phyloP scores from a whole-genome alignment of 2,888 invertebrate species.

The Drosophila multiciliata region DNA sequence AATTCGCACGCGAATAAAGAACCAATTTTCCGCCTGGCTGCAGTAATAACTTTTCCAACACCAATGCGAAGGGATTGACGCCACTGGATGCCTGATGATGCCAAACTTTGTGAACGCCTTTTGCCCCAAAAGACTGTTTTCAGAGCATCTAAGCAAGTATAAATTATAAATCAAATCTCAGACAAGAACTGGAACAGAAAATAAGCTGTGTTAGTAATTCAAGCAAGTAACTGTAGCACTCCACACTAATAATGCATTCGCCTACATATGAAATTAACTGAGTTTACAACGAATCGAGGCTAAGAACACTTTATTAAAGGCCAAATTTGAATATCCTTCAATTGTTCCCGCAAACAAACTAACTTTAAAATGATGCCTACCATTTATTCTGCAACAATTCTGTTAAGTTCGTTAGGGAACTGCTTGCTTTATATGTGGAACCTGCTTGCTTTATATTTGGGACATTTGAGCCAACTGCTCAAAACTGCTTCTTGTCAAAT shows the following conservation, averaged over 20 bases:
- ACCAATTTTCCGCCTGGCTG: constrained; percentile 77
- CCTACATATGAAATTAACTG: background rate
- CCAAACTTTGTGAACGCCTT: constrained; percentile 15
- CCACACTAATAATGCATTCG: background rate
- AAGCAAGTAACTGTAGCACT: background rate
- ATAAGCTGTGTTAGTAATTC: background rate
- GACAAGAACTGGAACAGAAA: constrained; percentile 37
- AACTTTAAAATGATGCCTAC: background rate
- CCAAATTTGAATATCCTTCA: background rate
- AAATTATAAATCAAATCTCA: constrained; percentile 44
- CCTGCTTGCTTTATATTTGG: background rate
- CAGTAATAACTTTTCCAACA: constrained; percentile 68
- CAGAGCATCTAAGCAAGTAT: background rate
- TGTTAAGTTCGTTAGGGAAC: background rate
- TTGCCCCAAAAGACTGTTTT: background rate
- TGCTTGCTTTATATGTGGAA: background rate
- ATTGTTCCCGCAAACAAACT: background rate
- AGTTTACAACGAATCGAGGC: background rate
- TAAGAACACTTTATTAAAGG: background rate
- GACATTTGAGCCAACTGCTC: background rate
- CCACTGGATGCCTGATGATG: background rate
- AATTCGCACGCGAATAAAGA: constrained; percentile 65
- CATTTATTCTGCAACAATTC: background rate
- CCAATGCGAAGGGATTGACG: constrained; percentile 23
- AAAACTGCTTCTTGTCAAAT: background rate